Evolutionary conservation across 2,113 vertebrate genomes (phyloP), one percentile per base, ranked within the genome.

Genomic region (Micronisus gabar): DNA sequence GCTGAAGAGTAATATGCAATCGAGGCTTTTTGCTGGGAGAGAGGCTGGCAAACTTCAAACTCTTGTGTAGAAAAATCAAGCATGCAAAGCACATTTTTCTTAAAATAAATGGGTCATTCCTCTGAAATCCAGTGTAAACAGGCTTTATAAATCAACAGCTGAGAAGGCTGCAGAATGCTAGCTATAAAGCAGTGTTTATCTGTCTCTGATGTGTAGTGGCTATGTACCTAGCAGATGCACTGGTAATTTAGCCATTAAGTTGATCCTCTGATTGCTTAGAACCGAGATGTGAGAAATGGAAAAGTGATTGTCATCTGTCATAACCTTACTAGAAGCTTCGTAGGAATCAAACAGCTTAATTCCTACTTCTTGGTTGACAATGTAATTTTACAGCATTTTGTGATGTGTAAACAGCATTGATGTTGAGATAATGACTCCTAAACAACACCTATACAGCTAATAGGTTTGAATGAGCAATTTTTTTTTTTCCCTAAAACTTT

Each of bases 31-130:
- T 66, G n/a, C 55, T 88, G 58, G 16, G 30, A 66, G 41, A 74
- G 55, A 66, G 13, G 5, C 6, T 81, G 63, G 18, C 45, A 58
- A 15, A 25, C 75, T 66, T 86, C 32, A 15, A 29, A 45, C 41
- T 78, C 47, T 81, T 74, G 41, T 78, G 58, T 58, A 23, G 72
- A 72, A 81, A 81, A 29, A 62, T 81, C 29, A 78, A 63, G 56
- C 0, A 21, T 91, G 63, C 94, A 74, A 18, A 68, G 76, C 91
- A 84, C 59, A 2, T 55, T 70, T 84, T 90, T 81, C 40, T 59
- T 81, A 34, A 79, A 93, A 85, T 55, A 92, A 96, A 50, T 89
- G 61, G 72, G 93, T 91, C 81, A 25, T 78, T 91, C 55, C 86
- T 81, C 50, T 92, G 68, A 91, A 94, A 78, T 78, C 6, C 72